These are phyloP conservation scores for Lissonota sp. DNA, from an alignment of 2,888 invertebrate species.

Conservation along the genomic window DNA sequence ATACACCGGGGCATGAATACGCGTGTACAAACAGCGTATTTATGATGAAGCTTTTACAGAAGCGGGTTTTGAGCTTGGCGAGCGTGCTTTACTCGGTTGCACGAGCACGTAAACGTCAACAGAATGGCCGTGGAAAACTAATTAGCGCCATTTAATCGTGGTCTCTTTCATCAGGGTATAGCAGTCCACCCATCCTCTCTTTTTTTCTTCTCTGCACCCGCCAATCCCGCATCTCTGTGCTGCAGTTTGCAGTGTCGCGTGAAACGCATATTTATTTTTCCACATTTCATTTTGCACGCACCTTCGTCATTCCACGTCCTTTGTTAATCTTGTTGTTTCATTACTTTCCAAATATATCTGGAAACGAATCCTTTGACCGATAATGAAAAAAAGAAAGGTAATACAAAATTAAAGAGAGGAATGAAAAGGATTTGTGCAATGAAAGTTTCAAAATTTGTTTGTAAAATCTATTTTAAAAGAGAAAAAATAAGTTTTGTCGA, in stretches of 20 bases:
- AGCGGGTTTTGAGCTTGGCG: constrained; percentile 24
- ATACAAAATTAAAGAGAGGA: too few species aligned
- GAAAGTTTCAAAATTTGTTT: too few species aligned
- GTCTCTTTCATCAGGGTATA: constrained; percentile 48
- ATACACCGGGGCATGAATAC: background rate
- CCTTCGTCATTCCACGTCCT: constrained; percentile 7
- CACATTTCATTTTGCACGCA: constrained; percentile 23
- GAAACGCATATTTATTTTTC: constrained; percentile 50
- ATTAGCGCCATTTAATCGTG: constrained; percentile 65
- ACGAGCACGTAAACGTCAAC: constrained; percentile 52
- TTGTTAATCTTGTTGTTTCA: background rate
- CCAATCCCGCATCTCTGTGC: constrained; percentile 1
- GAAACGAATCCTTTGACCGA: background rate
- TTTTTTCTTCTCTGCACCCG: background rate
- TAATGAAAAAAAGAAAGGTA: background rate
- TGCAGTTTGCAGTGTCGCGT: constrained; percentile 40
- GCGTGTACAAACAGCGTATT: background rate
- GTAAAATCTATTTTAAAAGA: too few species aligned
- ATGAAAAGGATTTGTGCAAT: too few species aligned
- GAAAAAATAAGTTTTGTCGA: too few species aligned
- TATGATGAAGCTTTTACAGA: constrained; percentile 21
- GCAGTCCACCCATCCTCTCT: background rate
- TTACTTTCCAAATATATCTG: background rate
- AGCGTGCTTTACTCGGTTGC: constrained; percentile 47
- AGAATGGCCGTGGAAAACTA: constrained; percentile 62